These are phyloP conservation scores for Phaenicophaeus curvirostris DNA, from an alignment of 2,797 vertebrate species.

Conservation along the genomic window DNA sequence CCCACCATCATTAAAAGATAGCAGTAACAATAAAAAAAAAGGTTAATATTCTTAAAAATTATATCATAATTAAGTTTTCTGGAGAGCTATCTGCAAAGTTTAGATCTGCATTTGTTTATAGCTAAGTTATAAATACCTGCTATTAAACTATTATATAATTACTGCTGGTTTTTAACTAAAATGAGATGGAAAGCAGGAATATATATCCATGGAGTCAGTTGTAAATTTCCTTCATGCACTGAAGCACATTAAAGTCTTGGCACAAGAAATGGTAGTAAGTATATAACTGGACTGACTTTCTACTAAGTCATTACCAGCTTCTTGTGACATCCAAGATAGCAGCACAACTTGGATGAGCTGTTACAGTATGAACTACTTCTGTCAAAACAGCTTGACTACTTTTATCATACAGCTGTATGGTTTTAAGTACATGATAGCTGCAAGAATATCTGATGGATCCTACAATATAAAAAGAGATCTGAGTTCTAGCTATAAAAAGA, in stretches of 20 bases:
- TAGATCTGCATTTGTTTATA: slow-evolving; percentile 28
- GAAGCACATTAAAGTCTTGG: slow-evolving; percentile 59
- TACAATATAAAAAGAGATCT: background rate
- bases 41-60: background rate
- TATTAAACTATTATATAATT: slow-evolving; percentile 24
- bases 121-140: slow-evolving; percentile 20
- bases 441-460: background rate
- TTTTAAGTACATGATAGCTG: background rate
- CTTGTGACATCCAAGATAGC: background rate
- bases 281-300: slow-evolving; percentile 41
- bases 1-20: background rate
- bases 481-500: background rate
- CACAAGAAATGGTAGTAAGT: slow-evolving; percentile 12
- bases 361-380: background rate
- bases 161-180: slow-evolving; percentile 37
- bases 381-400: background rate
- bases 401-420: background rate
- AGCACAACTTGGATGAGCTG: background rate
- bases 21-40: background rate
- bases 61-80: background rate
- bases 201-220: background rate
- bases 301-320: background rate
- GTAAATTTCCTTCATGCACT: slow-evolving; percentile 66
- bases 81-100: slow-evolving; percentile 28
- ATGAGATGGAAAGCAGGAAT: slow-evolving; percentile 30